phyloP scores from a whole-genome alignment of 2,888 invertebrate species.

The Noctua janthe region DNA sequence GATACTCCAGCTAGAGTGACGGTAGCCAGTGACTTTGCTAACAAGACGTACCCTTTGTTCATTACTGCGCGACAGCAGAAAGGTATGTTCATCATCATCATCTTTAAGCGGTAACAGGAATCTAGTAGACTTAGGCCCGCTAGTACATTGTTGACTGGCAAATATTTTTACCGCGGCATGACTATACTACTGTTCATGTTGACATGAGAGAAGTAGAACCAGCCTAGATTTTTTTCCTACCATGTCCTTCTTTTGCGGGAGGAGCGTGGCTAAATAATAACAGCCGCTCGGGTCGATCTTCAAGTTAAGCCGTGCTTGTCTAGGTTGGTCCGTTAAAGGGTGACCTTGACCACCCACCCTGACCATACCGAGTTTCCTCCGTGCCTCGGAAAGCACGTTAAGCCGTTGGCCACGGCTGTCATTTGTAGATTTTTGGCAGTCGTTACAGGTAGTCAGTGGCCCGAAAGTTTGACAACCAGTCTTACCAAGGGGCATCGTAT shows the following conservation, averaged over 20 bases:
- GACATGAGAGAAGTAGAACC: no score
- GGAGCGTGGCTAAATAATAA: neutral
- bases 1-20: constrained; percentile 87
- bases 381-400: neutral
- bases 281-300: neutral
- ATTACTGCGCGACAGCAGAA: constrained; percentile 94
- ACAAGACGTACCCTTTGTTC: constrained; percentile 91
- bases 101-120: neutral
- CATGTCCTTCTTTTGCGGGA: no score
- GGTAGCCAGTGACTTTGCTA: constrained; percentile 87
- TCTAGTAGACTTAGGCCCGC: neutral
- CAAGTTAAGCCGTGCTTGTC: neutral
- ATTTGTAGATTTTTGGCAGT: neutral
- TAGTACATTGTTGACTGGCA: neutral
- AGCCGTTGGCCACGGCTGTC: neutral
- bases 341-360: neutral
- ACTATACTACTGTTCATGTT: no score
- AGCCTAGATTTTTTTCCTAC: no score
- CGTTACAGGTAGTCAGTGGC: neutral
- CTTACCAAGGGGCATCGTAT: neutral
- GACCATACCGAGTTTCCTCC: neutral
- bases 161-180: neutral
- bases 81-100: constrained; percentile 71
- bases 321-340: neutral
- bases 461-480: neutral